Conservation (phyloP, 37 sponge, comb jelly and placozoan species). For the Tethya wilhelma region DNA sequence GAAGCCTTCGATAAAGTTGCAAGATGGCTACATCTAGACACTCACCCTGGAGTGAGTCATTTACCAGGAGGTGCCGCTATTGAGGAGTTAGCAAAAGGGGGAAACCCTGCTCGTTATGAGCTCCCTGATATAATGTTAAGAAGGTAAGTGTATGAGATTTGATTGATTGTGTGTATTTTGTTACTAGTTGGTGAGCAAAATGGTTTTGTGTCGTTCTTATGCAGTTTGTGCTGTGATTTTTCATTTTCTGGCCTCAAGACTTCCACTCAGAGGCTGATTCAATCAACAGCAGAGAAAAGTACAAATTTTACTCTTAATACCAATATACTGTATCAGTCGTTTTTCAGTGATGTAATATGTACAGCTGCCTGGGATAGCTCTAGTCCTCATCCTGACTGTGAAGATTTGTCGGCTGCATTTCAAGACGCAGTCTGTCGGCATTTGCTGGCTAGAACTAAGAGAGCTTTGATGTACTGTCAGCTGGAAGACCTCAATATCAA, state of each 20-base stretch:
- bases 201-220: background rate
- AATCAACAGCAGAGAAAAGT: background rate
- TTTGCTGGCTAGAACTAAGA: slow-evolving; percentile 35
- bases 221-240: slow-evolving; percentile 64
- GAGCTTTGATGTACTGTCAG: slow-evolving; percentile 53
- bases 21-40: slow-evolving; percentile 54
- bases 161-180: background rate
- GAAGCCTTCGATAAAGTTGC: slow-evolving; percentile 75
- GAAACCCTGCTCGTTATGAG: slow-evolving; percentile 22
- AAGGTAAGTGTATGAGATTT: background rate
- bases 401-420: slow-evolving; percentile 69
- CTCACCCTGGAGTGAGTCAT: slow-evolving; percentile 36
- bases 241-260: slow-evolving; percentile 84
- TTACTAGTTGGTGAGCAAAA: background rate
- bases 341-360: background rate
- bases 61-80: slow-evolving; percentile 81
- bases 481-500: slow-evolving; percentile 5
- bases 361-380: slow-evolving; percentile 30
- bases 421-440: slow-evolving; percentile 61
- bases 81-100: slow-evolving; percentile 57
- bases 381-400: slow-evolving; percentile 45
- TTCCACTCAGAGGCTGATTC: slow-evolving; percentile 8
- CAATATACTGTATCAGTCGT: background rate
- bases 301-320: background rate
- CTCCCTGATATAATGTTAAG: background rate